These are phyloP conservation scores for Apogon talboti DNA, from an alignment of 2,797 vertebrate genomes.

Conservation along the genomic window DNA sequence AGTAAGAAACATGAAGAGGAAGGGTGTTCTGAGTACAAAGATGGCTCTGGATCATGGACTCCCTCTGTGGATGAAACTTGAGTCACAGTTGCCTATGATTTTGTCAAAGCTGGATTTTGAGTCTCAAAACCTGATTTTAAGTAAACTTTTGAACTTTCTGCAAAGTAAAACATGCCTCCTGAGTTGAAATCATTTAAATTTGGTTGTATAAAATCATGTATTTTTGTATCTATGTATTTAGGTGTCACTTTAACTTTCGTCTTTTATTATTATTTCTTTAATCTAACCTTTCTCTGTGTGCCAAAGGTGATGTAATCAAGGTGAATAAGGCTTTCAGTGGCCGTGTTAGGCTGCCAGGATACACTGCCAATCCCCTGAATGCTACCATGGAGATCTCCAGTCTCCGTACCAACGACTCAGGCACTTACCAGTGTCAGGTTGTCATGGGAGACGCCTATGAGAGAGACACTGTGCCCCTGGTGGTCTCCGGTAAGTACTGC, in stretches of 20 bases:
- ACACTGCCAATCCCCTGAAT: slow-evolving; percentile 84
- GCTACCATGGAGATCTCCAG: slow-evolving; percentile 88
- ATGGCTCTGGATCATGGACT: too few relatives aligned
- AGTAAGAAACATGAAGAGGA: too few relatives aligned
- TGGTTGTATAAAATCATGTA: too few relatives aligned
- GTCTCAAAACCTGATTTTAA: too few relatives aligned
- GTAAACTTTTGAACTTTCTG: too few relatives aligned
- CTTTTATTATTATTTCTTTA: not conserved
- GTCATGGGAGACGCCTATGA: slow-evolving; percentile 90
- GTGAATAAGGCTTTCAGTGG: slow-evolving; percentile 90
- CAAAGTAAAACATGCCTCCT: too few relatives aligned
- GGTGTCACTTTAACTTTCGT: not conserved
- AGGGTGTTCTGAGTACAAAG: too few relatives aligned
- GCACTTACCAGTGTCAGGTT: slow-evolving; percentile 92
- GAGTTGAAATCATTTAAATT: too few relatives aligned
- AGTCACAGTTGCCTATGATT: too few relatives aligned
- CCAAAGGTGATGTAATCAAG: slow-evolving; percentile 90
- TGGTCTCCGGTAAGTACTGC: slow-evolving; percentile 90
- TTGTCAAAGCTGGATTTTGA: too few relatives aligned
- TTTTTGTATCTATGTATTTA: not conserved
- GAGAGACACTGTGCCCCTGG: slow-evolving; percentile 90
- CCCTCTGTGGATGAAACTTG: too few relatives aligned
- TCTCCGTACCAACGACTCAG: slow-evolving; percentile 90
- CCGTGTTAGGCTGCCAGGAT: slow-evolving; percentile 87
- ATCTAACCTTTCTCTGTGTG: slow-evolving; percentile 69